Conservation (phyloP, 1,140 invertebrate genomes). For the Sycophila sp. region DNA sequence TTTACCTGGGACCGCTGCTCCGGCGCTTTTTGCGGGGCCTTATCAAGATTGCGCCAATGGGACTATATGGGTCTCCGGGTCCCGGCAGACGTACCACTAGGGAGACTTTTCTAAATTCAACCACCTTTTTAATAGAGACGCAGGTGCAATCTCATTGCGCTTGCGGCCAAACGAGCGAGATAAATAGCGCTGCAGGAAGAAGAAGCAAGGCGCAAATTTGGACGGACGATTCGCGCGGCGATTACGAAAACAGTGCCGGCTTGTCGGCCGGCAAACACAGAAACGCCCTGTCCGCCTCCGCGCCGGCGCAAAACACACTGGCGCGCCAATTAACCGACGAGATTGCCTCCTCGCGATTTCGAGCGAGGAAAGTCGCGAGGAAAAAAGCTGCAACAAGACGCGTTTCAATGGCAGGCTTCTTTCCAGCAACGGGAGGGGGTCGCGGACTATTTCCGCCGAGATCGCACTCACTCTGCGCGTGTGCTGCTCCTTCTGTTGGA, state of each 20-base stretch:
- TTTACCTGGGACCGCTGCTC: conserved; percentile 14
- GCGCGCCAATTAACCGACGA: conserved; percentile 55
- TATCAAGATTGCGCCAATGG: conserved; percentile 12
- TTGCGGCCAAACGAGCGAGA: conserved; percentile 35
- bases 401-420: not conserved
- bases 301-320: conserved; percentile 28
- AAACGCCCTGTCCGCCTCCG: not conserved
- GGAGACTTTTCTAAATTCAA: no score
- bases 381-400: not conserved
- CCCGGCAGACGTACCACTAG: no score
- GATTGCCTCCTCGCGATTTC: conserved; percentile 3
- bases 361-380: not conserved
- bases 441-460: no score
- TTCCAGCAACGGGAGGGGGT: not conserved
- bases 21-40: not conserved
- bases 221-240: conserved; percentile 48
- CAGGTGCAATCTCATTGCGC: no score
- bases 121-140: no score
- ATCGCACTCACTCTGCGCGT: no score
- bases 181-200: no score
- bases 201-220: conserved; percentile 47
- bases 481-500: no score
- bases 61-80: not conserved
- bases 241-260: conserved; percentile 44
- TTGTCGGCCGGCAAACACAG: not conserved